These are phyloP conservation scores for Enteromius viviparus DNA, from an alignment of 2,797 vertebrate species.

Conservation along the genomic window DNA sequence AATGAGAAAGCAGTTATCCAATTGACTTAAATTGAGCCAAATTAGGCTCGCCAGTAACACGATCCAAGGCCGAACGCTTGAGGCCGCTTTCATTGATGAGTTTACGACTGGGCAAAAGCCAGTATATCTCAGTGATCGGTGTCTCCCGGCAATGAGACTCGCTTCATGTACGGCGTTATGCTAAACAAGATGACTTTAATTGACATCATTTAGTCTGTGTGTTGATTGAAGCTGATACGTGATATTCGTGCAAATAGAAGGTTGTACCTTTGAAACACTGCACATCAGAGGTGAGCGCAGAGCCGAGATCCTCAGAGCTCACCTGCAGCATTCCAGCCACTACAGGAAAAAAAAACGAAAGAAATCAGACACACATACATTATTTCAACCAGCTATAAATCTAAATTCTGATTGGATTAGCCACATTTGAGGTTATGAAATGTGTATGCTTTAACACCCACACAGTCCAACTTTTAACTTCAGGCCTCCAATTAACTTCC, in stretches of 20 bases:
- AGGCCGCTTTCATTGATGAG: constrained; percentile 50
- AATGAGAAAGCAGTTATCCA: constrained; percentile 48
- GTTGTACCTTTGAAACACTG: constrained; percentile 92
- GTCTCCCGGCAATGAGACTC: not conserved
- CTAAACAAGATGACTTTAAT: not conserved
- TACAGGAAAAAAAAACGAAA: constrained; percentile 52
- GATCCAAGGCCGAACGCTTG: constrained; percentile 32
- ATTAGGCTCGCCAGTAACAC: constrained; percentile 48
- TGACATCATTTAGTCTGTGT: not conserved
- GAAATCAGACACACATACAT: not conserved
- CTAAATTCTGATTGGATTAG: not conserved
- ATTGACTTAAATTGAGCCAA: constrained; percentile 49
- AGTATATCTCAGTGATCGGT: constrained; percentile 38
- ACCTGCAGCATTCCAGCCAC: constrained; percentile 92
- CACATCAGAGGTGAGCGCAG: constrained; percentile 89
- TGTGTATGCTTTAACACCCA: not conserved
- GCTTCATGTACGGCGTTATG: not conserved
- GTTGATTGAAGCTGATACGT: not conserved
- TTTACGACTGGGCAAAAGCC: constrained; percentile 38
- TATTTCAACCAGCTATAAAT: not conserved
- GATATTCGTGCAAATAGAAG: not conserved
- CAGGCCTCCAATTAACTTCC: not conserved
- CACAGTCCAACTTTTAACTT: not conserved
- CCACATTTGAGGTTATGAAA: not conserved
- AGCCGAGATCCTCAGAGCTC: constrained; percentile 84